Conservation (phyloP, 2,113 vertebrate genomes). For the Ptyas mucosa region DNA sequence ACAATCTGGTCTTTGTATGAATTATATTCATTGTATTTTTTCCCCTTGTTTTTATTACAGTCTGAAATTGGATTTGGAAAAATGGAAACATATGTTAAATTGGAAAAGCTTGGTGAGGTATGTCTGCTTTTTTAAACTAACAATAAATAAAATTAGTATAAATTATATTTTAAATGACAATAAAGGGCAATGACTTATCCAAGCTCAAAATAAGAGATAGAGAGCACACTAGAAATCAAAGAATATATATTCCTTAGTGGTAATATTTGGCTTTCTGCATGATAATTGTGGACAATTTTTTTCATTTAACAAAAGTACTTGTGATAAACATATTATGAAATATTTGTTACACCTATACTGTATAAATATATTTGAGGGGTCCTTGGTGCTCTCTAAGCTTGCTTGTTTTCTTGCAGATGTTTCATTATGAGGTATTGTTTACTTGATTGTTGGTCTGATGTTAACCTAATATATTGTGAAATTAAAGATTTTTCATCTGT, state of each 20-base stretch:
- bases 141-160: background rate
- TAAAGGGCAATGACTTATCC: background rate
- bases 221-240: background rate
- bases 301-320: background rate
- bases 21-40: background rate
- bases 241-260: background rate
- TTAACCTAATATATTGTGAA: too few relatives aligned
- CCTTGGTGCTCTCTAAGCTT: background rate
- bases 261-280: background rate
- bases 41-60: conserved; percentile 68
- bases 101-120: conserved; percentile 97
- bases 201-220: background rate
- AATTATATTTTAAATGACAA: background rate
- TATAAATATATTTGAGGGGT: background rate
- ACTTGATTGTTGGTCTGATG: too few relatives aligned
- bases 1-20: background rate
- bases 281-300: background rate
- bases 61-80: conserved; percentile 97
- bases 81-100: conserved; percentile 96
- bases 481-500: background rate
- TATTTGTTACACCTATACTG: background rate
- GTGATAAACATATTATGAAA: background rate
- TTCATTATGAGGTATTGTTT: background rate
- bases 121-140: conserved; percentile 31
- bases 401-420: background rate